phyloP scores from a whole-genome alignment of 2,113 vertebrate genomes.

The Monopterus albus region DNA sequence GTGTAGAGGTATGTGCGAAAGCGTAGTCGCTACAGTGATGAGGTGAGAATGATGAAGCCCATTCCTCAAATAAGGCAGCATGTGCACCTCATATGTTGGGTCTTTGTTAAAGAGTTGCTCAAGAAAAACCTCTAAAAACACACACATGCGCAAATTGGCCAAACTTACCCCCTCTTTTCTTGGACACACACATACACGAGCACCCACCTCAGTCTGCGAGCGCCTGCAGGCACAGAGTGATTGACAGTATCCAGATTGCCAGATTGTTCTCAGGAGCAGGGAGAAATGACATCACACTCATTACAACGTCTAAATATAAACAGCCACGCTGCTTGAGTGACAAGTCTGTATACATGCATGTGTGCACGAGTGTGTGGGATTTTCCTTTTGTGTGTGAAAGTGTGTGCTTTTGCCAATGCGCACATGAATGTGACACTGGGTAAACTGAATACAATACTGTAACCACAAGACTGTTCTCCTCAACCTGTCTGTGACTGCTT shows the following conservation, averaged over 20 bases:
- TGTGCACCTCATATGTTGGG: conserved; percentile 78
- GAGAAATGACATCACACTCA: conserved; percentile 81
- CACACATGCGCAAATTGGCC: conserved; percentile 43
- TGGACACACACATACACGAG: conserved; percentile 30
- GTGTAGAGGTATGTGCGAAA: conserved; percentile 28
- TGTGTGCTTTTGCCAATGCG: not conserved
- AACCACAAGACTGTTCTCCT: conserved; percentile 2
- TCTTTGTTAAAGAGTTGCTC: conserved; percentile 71
- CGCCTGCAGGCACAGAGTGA: conserved; percentile 64
- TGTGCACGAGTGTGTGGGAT: conserved; percentile 14
- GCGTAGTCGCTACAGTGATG: conserved; percentile 59
- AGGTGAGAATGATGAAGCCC: conserved; percentile 80
- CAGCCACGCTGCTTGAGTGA: conserved; percentile 68
- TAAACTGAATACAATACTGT: not conserved
- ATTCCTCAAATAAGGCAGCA: conserved; percentile 69
- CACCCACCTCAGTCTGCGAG: conserved; percentile 23
- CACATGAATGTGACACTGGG: conserved; percentile 5
- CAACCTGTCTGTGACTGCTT: too few species aligned
- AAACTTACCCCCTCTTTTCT: conserved; percentile 6
- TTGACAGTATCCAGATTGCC: conserved; percentile 80
- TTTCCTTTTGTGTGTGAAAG: conserved; percentile 23
- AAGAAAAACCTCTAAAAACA: conserved; percentile 57
- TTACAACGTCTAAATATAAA: conserved; percentile 82
- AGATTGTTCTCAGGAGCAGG: conserved; percentile 77
- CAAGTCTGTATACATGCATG: conserved; percentile 68